phyloP scores from a whole-genome alignment of 2,113 vertebrate species.

The Sebastes fasciatus region DNA sequence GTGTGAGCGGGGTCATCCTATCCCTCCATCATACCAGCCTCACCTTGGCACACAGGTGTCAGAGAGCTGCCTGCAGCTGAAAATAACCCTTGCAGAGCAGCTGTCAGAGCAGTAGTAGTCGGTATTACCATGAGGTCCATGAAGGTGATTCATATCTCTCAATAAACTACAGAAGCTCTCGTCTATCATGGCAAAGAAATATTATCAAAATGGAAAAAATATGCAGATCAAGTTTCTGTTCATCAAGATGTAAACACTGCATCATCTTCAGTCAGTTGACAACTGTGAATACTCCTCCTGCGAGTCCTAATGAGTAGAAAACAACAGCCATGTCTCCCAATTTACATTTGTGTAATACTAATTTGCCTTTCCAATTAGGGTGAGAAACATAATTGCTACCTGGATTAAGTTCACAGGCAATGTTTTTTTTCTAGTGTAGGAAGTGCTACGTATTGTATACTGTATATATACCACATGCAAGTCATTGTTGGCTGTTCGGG shows the following conservation, averaged over 20 bases:
- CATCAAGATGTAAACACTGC: neutral
- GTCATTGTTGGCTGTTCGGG: neutral
- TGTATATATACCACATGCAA: neutral
- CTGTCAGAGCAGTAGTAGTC: slow-evolving; percentile 48
- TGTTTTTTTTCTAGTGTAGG: neutral
- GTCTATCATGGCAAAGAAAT: slow-evolving; percentile 20
- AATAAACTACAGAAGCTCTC: slow-evolving; percentile 9
- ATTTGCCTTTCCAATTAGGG: slow-evolving; percentile 4
- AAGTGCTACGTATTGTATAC: neutral
- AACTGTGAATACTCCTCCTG: slow-evolving; percentile 3
- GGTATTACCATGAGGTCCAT: slow-evolving; percentile 42
- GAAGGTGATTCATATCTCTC: slow-evolving; percentile 22
- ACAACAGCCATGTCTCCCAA: slow-evolving; percentile 10
- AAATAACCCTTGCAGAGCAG: slow-evolving; percentile 67
- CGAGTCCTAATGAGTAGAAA: slow-evolving; percentile 18
- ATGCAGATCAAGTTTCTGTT: slow-evolving; percentile 7
- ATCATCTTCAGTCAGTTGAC: neutral
- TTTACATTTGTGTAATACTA: neutral
- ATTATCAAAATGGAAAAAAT: neutral
- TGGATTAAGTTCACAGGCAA: neutral
- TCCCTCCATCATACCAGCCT: slow-evolving; percentile 37
- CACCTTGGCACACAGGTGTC: slow-evolving; percentile 71
- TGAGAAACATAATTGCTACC: neutral
- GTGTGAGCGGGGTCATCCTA: slow-evolving; percentile 61
- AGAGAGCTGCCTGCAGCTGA: slow-evolving; percentile 60